These are phyloP conservation scores for Rhagoletis pomonella DNA, from an alignment of 1,140 invertebrate species.

Conservation along the genomic window DNA sequence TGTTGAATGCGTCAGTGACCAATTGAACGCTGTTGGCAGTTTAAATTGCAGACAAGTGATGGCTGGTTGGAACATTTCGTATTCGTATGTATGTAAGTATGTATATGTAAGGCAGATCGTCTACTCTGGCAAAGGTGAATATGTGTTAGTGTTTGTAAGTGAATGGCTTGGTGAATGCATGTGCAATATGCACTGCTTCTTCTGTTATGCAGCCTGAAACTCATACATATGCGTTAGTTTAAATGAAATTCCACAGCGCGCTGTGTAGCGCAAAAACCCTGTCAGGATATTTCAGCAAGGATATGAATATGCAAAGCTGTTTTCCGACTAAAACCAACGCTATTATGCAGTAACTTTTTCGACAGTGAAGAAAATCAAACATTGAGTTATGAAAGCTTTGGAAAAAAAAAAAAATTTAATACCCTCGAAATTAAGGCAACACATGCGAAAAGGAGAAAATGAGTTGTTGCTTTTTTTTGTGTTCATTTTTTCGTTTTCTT, in stretches of 20 bases:
- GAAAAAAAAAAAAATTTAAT: not conserved
- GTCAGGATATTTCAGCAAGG: not conserved
- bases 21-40: conserved; percentile 40
- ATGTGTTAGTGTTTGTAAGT: not conserved
- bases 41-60: conserved; percentile 38
- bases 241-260: conserved; percentile 5
- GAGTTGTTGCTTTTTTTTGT: not conserved
- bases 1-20: not conserved
- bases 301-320: conserved; percentile 34
- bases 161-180: not conserved
- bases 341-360: not conserved
- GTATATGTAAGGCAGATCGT: no score
- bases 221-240: not conserved
- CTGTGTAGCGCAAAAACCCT: not conserved
- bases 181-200: not conserved
- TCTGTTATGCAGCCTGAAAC: no score
- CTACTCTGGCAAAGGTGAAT: no score
- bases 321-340: not conserved
- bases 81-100: not conserved
- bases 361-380: not conserved
- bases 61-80: not conserved
- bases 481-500: not conserved
- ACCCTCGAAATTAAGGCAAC: not conserved
- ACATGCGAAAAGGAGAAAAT: not conserved
- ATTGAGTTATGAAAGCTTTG: not conserved